Evolutionary conservation across 2,888 invertebrate genomes (phyloP).

Genomic region (Branchellion lobata): DNA sequence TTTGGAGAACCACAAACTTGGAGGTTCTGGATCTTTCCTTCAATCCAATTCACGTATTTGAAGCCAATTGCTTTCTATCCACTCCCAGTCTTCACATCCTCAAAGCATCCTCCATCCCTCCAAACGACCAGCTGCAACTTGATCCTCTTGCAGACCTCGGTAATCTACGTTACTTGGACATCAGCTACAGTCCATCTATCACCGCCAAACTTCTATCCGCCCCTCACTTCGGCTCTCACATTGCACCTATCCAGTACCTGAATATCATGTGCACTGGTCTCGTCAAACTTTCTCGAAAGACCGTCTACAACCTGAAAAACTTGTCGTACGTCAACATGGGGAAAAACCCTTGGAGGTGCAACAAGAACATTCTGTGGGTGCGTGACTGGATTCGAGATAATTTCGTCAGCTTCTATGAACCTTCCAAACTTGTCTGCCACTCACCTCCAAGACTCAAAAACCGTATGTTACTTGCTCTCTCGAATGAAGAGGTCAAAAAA

Average conservation of each 20-base stretch:
- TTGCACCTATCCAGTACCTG: conserved; percentile 64
- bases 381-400: conserved; percentile 68
- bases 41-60: conserved; percentile 50
- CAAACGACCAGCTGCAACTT: conserved; percentile 30
- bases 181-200: conserved; percentile 52
- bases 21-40: conserved; percentile 53
- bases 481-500: conserved; percentile 43
- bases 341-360: conserved; percentile 74
- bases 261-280: conserved; percentile 71
- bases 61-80: conserved; percentile 48
- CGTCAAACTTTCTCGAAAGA: conserved; percentile 70
- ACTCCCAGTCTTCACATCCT: conserved; percentile 51
- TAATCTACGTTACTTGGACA: conserved; percentile 53
- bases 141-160: conserved; percentile 49
- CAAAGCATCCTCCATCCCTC: conserved; percentile 46
- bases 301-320: conserved; percentile 72
- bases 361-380: conserved; percentile 60
- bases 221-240: conserved; percentile 26
- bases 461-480: conserved; percentile 53
- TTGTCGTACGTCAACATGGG: conserved; percentile 70
- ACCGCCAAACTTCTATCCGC: conserved; percentile 43
- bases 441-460: conserved; percentile 56
- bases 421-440: conserved; percentile 63
- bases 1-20: conserved; percentile 44
- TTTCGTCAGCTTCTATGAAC: conserved; percentile 62